Evolutionary conservation across 2,888 invertebrate genomes (phyloP).

Genomic region (Monoplex corrugatus): DNA sequence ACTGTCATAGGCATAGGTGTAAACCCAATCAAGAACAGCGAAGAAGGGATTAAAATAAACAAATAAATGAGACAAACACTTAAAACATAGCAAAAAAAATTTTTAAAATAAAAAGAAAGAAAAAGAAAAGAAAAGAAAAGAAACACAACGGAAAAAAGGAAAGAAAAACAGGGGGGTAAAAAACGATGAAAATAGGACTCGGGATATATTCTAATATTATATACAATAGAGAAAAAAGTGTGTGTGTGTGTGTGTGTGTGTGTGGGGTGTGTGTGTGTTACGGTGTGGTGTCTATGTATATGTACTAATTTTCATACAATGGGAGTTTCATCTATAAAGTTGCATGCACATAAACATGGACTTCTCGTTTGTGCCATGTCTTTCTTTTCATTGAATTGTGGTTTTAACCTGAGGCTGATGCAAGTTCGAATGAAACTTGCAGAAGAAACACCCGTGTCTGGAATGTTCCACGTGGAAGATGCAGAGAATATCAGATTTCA

Average conservation of each 20-base stretch:
- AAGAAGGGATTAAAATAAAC: too few relatives aligned
- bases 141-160: too few relatives aligned
- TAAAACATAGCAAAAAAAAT: too few relatives aligned
- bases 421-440: neutral
- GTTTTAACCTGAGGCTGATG: neutral
- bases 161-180: too few relatives aligned
- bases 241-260: neutral
- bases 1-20: too few relatives aligned
- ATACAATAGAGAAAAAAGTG: neutral
- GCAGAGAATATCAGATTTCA: conserved; percentile 43
- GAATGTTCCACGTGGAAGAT: conserved; percentile 58
- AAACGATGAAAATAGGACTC: too few relatives aligned
- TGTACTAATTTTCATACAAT: neutral
- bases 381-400: too few relatives aligned
- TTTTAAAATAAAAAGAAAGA: too few relatives aligned
- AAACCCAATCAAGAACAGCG: too few relatives aligned
- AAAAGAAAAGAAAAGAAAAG: too few relatives aligned
- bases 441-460: conserved; percentile 20
- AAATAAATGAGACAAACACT: too few relatives aligned
- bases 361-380: neutral
- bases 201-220: too few relatives aligned
- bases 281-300: neutral
- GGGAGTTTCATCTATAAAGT: neutral
- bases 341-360: neutral
- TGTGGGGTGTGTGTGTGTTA: neutral